Evolutionary conservation across 1,140 invertebrate species (phyloP).

Genomic region (Trichogramma pretiosum): DNA sequence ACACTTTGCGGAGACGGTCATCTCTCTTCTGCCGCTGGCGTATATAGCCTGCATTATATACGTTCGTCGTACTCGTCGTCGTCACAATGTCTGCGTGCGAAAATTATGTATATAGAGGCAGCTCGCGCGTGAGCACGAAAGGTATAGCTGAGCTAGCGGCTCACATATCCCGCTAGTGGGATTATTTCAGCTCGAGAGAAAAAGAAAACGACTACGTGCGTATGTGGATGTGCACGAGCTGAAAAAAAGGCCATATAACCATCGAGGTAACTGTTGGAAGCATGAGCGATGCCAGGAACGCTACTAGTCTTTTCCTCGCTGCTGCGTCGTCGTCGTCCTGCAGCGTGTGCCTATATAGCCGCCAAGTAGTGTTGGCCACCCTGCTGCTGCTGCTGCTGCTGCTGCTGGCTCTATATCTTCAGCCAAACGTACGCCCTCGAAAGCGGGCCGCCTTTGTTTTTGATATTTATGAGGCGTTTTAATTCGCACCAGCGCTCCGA

Average conservation of each 20-base stretch:
- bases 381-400: too few species aligned
- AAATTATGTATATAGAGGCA: too few species aligned
- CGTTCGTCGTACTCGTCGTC: background rate
- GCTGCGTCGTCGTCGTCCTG: too few species aligned
- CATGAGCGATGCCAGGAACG: background rate
- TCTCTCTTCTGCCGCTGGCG: too few species aligned
- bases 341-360: background rate
- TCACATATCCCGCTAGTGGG: too few species aligned
- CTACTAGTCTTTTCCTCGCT: constrained; percentile 6
- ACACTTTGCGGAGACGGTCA: too few species aligned
- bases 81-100: background rate
- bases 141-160: too few species aligned
- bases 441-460: constrained; percentile 46
- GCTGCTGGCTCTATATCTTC: too few species aligned
- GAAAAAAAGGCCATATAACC: constrained; percentile 2
- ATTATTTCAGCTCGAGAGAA: too few species aligned
- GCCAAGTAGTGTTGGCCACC: too few species aligned
- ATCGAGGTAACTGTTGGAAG: constrained; percentile 5
- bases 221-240: background rate
- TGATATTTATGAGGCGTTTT: constrained; percentile 49
- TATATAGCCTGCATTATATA: too few species aligned
- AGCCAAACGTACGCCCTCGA: constrained; percentile 42
- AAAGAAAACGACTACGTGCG: background rate
- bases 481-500: constrained; percentile 38
- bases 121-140: too few species aligned